Evolutionary conservation across 2,797 vertebrate species (phyloP).

Genomic region (Gila robusta): DNA sequence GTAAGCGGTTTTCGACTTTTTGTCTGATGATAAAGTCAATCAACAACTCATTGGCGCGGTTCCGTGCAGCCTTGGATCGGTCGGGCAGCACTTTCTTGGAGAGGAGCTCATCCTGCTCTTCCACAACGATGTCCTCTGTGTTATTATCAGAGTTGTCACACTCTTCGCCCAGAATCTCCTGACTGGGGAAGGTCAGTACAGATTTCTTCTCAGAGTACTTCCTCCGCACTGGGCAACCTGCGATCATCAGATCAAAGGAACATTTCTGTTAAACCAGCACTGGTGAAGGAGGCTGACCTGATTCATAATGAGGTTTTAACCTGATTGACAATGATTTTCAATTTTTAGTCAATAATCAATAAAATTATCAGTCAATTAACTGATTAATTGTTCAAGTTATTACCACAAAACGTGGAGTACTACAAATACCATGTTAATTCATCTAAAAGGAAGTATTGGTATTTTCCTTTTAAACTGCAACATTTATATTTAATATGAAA

Average conservation of each 20-base stretch:
- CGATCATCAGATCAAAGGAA: not conserved
- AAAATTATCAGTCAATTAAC: not conserved
- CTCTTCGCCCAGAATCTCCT: conserved; percentile 55
- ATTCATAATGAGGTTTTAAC: not conserved
- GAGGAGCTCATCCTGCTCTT: conserved; percentile 55
- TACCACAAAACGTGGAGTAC: not conserved
- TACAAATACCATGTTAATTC: not conserved
- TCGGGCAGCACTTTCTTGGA: conserved; percentile 88
- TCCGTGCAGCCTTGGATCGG: conserved; percentile 85
- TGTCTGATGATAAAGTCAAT: conserved; percentile 90
- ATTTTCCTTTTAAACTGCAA: too few relatives aligned
- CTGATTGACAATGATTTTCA: not conserved
- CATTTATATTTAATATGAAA: too few relatives aligned
- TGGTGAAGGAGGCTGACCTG: not conserved
- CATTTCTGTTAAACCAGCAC: not conserved
- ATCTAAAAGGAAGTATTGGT: not conserved
- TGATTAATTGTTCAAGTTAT: not conserved
- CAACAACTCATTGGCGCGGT: conserved; percentile 88
- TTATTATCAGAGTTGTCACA: conserved; percentile 37
- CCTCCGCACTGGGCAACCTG: conserved; percentile 89
- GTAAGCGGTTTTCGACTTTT: conserved; percentile 84
- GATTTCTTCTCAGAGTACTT: conserved; percentile 70
- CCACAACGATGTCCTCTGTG: conserved; percentile 65
- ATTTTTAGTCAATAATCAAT: not conserved
- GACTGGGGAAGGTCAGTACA: conserved; percentile 76